Conservation (phyloP, 2,113 vertebrate genomes). For the Hippocampus mohnikei region DNA sequence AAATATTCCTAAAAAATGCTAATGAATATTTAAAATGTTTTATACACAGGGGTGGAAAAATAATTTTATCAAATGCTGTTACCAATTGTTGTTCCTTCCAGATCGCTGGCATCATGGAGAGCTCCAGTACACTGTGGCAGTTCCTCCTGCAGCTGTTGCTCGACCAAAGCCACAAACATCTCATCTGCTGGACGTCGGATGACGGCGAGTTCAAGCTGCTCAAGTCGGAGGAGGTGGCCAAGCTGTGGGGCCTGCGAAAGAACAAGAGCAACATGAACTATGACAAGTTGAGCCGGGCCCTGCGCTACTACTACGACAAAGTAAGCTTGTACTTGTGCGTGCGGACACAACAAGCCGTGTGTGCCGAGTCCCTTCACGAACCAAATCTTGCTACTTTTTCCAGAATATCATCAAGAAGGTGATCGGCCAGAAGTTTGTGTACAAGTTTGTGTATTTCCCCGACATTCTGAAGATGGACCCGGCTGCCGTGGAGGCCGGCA, state of each 20-base stretch:
- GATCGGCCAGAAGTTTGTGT: constrained; percentile 94
- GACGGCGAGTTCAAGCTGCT: constrained; percentile 98
- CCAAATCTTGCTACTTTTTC: constrained; percentile 7
- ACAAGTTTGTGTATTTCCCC: constrained; percentile 96
- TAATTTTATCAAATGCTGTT: background rate
- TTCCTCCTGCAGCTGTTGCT: constrained; percentile 97
- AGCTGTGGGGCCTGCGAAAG: constrained; percentile 96
- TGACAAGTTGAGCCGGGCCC: constrained; percentile 84
- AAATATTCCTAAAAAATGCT: too few species aligned
- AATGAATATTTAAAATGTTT: background rate
- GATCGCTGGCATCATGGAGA: constrained; percentile 82
- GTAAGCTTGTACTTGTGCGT: constrained; percentile 42
- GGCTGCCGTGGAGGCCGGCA: constrained; percentile 79
- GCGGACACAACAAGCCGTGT: too few species aligned
- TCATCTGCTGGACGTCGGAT: constrained; percentile 98
- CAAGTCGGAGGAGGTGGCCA: constrained; percentile 96
- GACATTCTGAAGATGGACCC: constrained; percentile 96
- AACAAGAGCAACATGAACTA: constrained; percentile 99
- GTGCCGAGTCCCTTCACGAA: background rate
- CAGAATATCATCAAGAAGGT: constrained; percentile 99
- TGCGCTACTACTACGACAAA: constrained; percentile 96
- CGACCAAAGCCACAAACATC: constrained; percentile 93
- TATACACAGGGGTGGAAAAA: too few species aligned
- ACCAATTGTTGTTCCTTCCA: constrained; percentile 14
- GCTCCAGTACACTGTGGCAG: constrained; percentile 98